Evolutionary conservation across 2,113 vertebrate species (phyloP).

Genomic region (Eonycteris spelaea): DNA sequence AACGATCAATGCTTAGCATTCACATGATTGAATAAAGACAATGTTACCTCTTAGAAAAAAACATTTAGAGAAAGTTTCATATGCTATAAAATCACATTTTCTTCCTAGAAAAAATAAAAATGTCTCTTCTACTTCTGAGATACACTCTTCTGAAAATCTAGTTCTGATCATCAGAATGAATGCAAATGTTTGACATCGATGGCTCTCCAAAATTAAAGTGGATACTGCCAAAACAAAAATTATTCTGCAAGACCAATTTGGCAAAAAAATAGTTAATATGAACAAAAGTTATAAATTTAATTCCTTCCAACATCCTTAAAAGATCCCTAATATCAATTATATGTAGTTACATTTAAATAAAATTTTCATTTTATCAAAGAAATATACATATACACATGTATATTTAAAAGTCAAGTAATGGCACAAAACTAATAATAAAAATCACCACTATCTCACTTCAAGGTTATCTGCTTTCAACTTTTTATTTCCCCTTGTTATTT

Average conservation of each 20-base stretch:
- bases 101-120: neutral
- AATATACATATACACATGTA: neutral
- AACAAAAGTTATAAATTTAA: neutral
- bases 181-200: neutral
- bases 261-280: neutral
- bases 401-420: neutral
- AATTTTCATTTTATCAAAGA: slow-evolving; percentile 17
- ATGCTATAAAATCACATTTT: neutral
- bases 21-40: neutral
- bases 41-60: neutral
- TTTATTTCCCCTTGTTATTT: neutral
- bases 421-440: neutral
- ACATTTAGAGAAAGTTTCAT: neutral
- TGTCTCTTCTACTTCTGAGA: neutral
- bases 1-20: neutral
- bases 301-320: neutral
- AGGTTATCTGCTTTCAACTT: neutral
- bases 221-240: neutral
- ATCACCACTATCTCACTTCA: neutral
- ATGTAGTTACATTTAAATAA: neutral
- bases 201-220: neutral
- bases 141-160: neutral
- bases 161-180: neutral
- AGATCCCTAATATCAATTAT: neutral
- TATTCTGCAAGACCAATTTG: neutral